Conservation (phyloP, 2,113 vertebrate genomes). For the Pomatorhinus ruficollis region DNA sequence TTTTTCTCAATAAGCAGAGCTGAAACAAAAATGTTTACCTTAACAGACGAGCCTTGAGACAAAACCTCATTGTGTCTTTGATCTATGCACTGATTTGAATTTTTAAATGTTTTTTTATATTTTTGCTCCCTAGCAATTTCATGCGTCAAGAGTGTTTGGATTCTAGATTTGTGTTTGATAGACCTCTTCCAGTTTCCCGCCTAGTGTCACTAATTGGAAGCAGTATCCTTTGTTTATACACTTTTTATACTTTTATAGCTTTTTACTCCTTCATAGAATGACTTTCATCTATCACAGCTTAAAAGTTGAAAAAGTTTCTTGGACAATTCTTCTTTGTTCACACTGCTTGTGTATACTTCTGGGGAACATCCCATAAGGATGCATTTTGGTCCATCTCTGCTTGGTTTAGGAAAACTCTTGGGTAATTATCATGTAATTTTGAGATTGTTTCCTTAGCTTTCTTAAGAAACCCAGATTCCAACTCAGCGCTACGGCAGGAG, state of each 20-base stretch:
- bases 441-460: conserved; percentile 68
- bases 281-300: background rate
- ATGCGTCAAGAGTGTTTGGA: conserved; percentile 99
- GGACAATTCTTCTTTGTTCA: background rate
- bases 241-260: background rate
- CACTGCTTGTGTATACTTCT: background rate
- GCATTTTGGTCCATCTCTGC: background rate
- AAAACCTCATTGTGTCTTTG: background rate
- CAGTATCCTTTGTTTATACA: conserved; percentile 88
- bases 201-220: conserved; percentile 95
- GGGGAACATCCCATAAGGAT: background rate
- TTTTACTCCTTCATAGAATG: background rate
- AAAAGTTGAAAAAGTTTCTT: background rate
- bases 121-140: conserved; percentile 84
- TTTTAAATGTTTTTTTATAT: background rate
- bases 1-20: background rate
- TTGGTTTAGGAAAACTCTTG: background rate
- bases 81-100: background rate
- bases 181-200: conserved; percentile 92
- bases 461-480: conserved; percentile 94
- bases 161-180: conserved; percentile 96
- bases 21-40: background rate
- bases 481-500: conserved; percentile 95
- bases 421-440: background rate
- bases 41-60: background rate